A percentile compares a stretch with the other conserved stretches of the same genome.
These are phyloP conservation scores for Zophobas morio DNA, from an alignment of 1,140 invertebrate species.

Conservation along the genomic window DNA sequence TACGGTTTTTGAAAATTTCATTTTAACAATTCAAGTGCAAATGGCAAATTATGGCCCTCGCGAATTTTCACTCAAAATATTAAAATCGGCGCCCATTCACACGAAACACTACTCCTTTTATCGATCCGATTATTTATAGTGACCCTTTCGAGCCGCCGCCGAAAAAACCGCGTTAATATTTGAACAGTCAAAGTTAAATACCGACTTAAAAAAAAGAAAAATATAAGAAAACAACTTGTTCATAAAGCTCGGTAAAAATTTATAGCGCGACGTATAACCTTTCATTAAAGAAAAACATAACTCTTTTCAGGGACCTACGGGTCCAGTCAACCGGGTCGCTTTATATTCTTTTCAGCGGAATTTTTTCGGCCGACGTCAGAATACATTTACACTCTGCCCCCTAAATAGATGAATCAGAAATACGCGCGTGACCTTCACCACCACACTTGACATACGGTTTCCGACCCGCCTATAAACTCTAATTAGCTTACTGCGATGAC, in stretches of 20 bases:
- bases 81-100: background rate
- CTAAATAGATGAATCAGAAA: background rate
- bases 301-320: slow-evolving; percentile 11
- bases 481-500: slow-evolving; percentile 27
- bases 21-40: slow-evolving; percentile 51
- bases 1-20: slow-evolving; percentile 52
- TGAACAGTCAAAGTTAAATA: slow-evolving; percentile 11
- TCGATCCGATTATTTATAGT: slow-evolving; percentile 1
- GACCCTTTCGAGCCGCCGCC: background rate
- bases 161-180: slow-evolving; percentile 9
- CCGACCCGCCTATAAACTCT: slow-evolving; percentile 8
- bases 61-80: slow-evolving; percentile 8
- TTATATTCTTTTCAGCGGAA: background rate
- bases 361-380: slow-evolving; percentile 3
- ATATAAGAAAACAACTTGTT: slow-evolving; percentile 22
- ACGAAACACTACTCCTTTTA: background rate
- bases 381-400: slow-evolving; percentile 3
- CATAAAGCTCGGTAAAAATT: slow-evolving; percentile 32
- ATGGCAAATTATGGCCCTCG: slow-evolving; percentile 16
- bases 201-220: slow-evolving; percentile 14
- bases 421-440: slow-evolving; percentile 9
- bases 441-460: slow-evolving; percentile 11
- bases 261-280: slow-evolving; percentile 32
- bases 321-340: slow-evolving; percentile 3
- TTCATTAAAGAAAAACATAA: slow-evolving; percentile 35